These are phyloP conservation scores for Urocyon cinereoargenteus DNA, from an alignment of 2,797 vertebrate species.

Conservation along the genomic window DNA sequence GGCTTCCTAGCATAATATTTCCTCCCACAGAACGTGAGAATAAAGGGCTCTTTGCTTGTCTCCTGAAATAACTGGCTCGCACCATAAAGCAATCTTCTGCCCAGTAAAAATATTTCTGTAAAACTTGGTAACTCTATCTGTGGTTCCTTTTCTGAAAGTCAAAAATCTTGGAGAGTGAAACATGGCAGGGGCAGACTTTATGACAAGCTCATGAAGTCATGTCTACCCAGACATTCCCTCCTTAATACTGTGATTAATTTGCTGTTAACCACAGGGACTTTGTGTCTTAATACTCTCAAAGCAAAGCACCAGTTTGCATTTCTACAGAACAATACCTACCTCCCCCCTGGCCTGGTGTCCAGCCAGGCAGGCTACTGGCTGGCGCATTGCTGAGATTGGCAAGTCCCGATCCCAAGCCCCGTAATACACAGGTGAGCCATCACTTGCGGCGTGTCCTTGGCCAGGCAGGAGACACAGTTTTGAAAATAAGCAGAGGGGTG, in stretches of 20 bases:
- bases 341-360: slow-evolving; percentile 25
- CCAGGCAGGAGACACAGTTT: background rate
- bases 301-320: slow-evolving; percentile 76
- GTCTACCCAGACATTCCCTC: slow-evolving; percentile 82
- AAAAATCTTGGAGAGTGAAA: slow-evolving; percentile 86
- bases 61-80: slow-evolving; percentile 85
- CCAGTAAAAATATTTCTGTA: slow-evolving; percentile 88
- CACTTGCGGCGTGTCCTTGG: background rate
- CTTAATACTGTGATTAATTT: slow-evolving; percentile 88
- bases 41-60: slow-evolving; percentile 87
- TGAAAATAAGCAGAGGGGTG: background rate
- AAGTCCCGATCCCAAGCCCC: too few species aligned
- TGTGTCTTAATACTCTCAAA: slow-evolving; percentile 85
- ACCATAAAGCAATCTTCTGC: slow-evolving; percentile 86
- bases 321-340: slow-evolving; percentile 81
- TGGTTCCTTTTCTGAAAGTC: slow-evolving; percentile 86
- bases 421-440: background rate
- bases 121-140: slow-evolving; percentile 88
- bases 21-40: slow-evolving; percentile 82
- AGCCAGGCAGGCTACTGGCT: background rate
- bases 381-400: background rate
- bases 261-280: slow-evolving; percentile 82
- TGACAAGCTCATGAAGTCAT: slow-evolving; percentile 87
- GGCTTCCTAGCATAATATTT: slow-evolving; percentile 82
- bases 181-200: slow-evolving; percentile 83